Evolutionary conservation across 2,797 vertebrate genomes (phyloP).

Genomic region (Sarcoramphus papa): DNA sequence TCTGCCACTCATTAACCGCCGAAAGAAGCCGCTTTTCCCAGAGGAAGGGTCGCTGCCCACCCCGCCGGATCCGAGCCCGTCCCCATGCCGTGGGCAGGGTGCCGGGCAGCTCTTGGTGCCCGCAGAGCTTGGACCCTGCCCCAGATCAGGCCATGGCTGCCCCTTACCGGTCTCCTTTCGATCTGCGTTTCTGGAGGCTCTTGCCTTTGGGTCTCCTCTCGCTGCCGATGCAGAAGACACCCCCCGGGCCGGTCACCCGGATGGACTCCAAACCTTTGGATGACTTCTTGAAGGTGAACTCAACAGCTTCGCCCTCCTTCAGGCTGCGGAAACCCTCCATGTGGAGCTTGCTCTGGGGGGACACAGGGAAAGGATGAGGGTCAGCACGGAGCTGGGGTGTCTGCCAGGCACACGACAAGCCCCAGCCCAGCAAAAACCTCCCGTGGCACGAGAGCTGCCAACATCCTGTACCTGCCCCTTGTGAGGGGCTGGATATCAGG

Average conservation of each 20-base stretch:
- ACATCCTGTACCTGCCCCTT: not conserved
- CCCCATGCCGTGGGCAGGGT: not conserved
- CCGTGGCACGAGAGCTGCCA: rapidly evolving
- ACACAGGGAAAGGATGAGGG: not conserved
- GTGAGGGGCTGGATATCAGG: rapidly evolving
- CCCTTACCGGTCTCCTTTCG: slow-evolving; percentile 90
- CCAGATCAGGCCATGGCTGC: rapidly evolving
- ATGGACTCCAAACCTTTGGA: slow-evolving; percentile 94
- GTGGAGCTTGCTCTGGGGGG: slow-evolving; percentile 90
- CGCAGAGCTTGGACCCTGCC: rapidly evolving
- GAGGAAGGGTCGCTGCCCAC: not conserved
- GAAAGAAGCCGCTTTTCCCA: slow-evolving; percentile 62
- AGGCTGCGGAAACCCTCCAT: slow-evolving; percentile 98
- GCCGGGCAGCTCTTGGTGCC: not conserved
- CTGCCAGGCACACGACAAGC: rapidly evolving
- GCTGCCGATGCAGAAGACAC: slow-evolving; percentile 89
- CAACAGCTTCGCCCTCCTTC: slow-evolving; percentile 92
- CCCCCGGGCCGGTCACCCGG: slow-evolving; percentile 89
- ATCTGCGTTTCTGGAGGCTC: slow-evolving; percentile 88
- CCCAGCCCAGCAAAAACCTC: not conserved
- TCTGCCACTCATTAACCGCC: slow-evolving; percentile 86
- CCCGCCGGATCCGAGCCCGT: not conserved
- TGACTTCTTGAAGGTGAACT: slow-evolving; percentile 96
- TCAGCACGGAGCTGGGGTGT: not conserved
- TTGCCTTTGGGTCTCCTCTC: slow-evolving; percentile 94